These are phyloP conservation scores for Puma concolor DNA, from an alignment of 2,113 vertebrate genomes.

Conservation along the genomic window DNA sequence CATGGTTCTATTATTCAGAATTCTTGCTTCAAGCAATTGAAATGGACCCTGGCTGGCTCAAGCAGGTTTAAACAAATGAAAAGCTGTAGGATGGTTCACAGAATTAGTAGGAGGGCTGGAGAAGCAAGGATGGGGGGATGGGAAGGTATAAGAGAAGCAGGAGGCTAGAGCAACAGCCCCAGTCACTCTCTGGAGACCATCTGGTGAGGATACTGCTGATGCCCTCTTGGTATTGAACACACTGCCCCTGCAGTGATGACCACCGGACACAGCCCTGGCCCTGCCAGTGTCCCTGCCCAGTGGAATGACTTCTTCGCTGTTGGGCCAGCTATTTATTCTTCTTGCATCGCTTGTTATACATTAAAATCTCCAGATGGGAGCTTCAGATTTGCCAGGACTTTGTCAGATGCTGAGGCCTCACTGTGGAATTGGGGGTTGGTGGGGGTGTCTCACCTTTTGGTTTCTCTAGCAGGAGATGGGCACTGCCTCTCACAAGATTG, in stretches of 20 bases:
- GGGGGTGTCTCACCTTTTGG: neutral
- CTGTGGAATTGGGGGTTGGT: neutral
- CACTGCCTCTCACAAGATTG: neutral
- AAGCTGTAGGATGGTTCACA: neutral
- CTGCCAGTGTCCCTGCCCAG: too few relatives aligned
- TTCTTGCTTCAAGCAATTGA: neutral
- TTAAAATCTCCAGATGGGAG: neutral
- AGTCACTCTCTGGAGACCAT: neutral
- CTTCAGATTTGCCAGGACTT: neutral
- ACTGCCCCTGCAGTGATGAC: neutral
- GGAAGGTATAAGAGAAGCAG: neutral
- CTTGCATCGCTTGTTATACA: neutral
- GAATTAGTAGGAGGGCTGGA: neutral
- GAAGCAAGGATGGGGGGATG: neutral
- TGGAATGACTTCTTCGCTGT: neutral
- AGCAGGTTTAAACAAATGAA: neutral
- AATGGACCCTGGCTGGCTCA: neutral
- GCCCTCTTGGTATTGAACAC: too few relatives aligned
- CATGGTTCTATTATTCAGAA: neutral
- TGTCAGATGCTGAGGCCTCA: neutral
- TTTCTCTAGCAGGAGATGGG: neutral
- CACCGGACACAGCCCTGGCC: neutral
- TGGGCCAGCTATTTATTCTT: neutral
- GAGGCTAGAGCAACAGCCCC: neutral
- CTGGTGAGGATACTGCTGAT: accelerated